Evolutionary conservation across 1,140 invertebrate species (phyloP), one percentile per base, ranked within the genome.

Genomic region (Chironomus tepperi): DNA sequence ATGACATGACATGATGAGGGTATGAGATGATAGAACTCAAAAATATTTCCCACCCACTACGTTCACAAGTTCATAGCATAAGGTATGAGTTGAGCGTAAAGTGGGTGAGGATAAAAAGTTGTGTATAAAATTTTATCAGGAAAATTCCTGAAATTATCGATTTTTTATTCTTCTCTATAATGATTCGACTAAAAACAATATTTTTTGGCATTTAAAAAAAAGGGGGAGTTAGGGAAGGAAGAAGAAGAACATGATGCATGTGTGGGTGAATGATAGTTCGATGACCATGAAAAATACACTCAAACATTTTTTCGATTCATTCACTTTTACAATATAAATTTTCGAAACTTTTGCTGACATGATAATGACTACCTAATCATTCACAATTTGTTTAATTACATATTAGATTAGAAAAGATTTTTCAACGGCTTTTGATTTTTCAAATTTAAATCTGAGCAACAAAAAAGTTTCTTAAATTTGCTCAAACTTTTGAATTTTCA

Each of bases 121-220:
- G 47, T 57, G 12, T 5, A 57, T 12, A 57, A 57, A 57, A 57
- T n/a, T 57, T n/a, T 57, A 57, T 12, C 47, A 57, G 24, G 24
- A 34, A 34, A 57, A 57, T 57, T 57, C 47, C 47, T 57, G 47
- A 57, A 57, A 57, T 57, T 57, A 57, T 57, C n/a, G 47, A 57
- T 57, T 57, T 57, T 57, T 47, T 47, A 3, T n/a, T 57, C 47
- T 57, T n/a, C 12, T 34, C 24, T 34, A 2, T 34, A 34, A 34
- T 34, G 24, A 34, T 34, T 34, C 24, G 24, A 34, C 24, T 34
- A 15, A 57, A 57, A 57, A 57, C 12, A 57, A 57, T 57, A 12
- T n/a, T 57, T 57, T 5, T n/a, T 57, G 47, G 47, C 47, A n/a
- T 57, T n/a, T n/a, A 57, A 57, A 15, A n/a, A n/a, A 57, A 15